These are phyloP conservation scores for Vireo griseus DNA, from an alignment of 2,797 vertebrate species.

Conservation along the genomic window DNA sequence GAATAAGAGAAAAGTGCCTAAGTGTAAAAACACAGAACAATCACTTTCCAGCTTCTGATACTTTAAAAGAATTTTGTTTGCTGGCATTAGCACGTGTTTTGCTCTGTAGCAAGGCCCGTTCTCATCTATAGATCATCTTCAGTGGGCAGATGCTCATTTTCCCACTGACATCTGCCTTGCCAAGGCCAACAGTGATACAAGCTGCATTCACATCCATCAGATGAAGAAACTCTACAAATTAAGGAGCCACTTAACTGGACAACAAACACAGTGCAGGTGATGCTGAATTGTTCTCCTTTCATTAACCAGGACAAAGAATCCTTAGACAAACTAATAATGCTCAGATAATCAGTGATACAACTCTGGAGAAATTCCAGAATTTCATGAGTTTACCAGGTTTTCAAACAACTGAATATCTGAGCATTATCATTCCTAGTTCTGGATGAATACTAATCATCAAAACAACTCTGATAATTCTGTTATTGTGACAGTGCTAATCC, in stretches of 20 bases:
- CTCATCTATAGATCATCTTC: not conserved
- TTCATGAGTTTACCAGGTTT: not conserved
- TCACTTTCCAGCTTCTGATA: not conserved
- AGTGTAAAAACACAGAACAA: not conserved
- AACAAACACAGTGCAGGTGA: not conserved
- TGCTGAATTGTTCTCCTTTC: not conserved
- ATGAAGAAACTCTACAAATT: not conserved
- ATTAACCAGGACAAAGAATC: not conserved
- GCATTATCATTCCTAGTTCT: constrained; percentile 6
- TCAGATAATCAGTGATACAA: not conserved
- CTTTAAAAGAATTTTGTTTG: not conserved
- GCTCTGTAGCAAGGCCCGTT: not conserved
- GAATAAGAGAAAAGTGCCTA: not conserved
- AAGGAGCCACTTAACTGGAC: not conserved
- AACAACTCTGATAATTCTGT: not conserved
- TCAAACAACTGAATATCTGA: not conserved
- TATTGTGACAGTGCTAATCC: not conserved
- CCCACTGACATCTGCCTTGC: not conserved
- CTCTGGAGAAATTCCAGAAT: not conserved
- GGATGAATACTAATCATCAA: not conserved
- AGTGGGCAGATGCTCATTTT: not conserved
- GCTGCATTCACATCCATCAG: not conserved
- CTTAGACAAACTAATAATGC: not conserved
- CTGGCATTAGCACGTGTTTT: not conserved
- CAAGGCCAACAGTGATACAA: not conserved